A percentile compares a stretch with the other conserved stretches of the same genome.
These are phyloP conservation scores for Rhingia campestris DNA, from an alignment of 2,888 invertebrate genomes.

Conservation along the genomic window DNA sequence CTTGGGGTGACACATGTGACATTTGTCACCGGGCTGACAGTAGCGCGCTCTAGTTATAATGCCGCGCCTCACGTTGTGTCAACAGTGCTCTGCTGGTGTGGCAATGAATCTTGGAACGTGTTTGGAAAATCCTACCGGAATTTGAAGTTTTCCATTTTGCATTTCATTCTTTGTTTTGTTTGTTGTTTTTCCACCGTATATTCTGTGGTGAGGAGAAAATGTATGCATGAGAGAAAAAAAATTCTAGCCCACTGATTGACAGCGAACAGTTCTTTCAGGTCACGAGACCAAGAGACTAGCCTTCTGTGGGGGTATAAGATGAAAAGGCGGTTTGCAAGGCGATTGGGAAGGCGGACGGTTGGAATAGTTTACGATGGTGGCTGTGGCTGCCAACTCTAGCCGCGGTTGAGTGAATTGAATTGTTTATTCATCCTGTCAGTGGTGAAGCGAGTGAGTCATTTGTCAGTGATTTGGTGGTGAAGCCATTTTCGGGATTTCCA, in stretches of 20 bases:
- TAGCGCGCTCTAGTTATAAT: constrained; percentile 50
- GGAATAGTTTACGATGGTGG: constrained; percentile 22
- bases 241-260: constrained; percentile 48
- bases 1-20: constrained; percentile 1
- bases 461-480: constrained; percentile 13
- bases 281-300: constrained; percentile 1
- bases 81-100: not conserved
- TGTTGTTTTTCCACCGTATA: too few species aligned
- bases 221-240: constrained; percentile 15
- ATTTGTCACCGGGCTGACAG: constrained; percentile 25
- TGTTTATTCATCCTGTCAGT: constrained; percentile 54
- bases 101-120: constrained; percentile 33
- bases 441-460: constrained; percentile 12
- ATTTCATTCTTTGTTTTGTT: constrained; percentile 3
- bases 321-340: constrained; percentile 10
- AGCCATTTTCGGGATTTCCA: constrained; percentile 9
- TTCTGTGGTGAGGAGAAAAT: constrained; percentile 30
- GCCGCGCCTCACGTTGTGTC: constrained; percentile 20
- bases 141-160: constrained; percentile 45
- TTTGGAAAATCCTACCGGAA: constrained; percentile 70
- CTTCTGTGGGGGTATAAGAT: not conserved
- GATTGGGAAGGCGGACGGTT: constrained; percentile 22
- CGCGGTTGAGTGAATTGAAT: constrained; percentile 27
- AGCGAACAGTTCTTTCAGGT: constrained; percentile 24
- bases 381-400: not conserved